Conservation (phyloP, 2,113 vertebrate genomes). For the Crotalus viridis region DNA sequence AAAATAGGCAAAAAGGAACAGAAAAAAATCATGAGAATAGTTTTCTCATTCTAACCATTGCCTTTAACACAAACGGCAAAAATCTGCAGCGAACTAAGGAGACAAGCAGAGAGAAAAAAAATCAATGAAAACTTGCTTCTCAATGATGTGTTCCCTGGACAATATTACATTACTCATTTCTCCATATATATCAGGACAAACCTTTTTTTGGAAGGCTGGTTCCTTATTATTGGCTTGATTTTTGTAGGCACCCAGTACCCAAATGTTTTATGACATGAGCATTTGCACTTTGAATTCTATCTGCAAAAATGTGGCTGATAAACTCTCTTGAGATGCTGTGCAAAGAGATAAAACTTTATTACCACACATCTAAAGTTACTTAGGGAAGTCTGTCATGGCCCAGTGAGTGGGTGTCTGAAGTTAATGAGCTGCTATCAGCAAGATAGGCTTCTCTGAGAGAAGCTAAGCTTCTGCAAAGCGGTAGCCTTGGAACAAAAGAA, state of each 20-base stretch:
- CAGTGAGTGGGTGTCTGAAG: constrained; percentile 57
- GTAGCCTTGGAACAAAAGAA: constrained; percentile 47
- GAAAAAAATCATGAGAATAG: background rate
- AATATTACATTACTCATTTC: background rate
- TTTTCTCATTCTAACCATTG: background rate
- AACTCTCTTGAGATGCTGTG: constrained; percentile 49
- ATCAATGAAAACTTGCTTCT: background rate
- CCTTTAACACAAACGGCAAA: background rate
- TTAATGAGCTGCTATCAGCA: constrained; percentile 68
- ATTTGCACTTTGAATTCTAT: constrained; percentile 40
- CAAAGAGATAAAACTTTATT: constrained; percentile 72
- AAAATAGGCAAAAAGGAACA: background rate
- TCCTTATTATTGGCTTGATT: constrained; percentile 31
- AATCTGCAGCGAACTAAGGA: background rate
- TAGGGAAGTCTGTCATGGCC: constrained; percentile 57
- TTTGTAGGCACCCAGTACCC: constrained; percentile 20
- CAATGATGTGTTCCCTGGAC: background rate
- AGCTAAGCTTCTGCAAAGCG: constrained; percentile 47
- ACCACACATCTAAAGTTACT: constrained; percentile 59
- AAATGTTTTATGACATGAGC: constrained; percentile 11
- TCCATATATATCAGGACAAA: rapidly evolving
- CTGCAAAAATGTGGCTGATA: constrained; percentile 44
- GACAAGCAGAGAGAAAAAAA: background rate
- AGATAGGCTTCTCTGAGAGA: constrained; percentile 51
- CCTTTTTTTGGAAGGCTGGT: constrained; percentile 3